Evolutionary conservation across 2,113 vertebrate species (phyloP), one percentile per base, ranked within the genome.

Genomic region (Megaceryle maxima): DNA sequence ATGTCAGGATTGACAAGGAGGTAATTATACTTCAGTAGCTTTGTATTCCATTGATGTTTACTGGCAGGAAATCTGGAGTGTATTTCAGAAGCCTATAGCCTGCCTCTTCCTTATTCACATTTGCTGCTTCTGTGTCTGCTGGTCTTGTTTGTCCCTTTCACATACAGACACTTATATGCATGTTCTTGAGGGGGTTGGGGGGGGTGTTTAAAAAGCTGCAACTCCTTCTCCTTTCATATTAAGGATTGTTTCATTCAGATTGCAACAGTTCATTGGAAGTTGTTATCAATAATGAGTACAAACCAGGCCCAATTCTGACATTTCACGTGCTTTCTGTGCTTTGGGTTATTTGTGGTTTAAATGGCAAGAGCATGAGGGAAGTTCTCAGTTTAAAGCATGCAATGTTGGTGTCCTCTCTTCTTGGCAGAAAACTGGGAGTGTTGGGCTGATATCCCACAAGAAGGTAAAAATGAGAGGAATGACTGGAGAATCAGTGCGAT

Each of bases 1-100:
- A 95, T 93, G 95, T 96, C 80, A 63, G 94, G 79, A 80, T 91
- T 97, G 97, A 97, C 91, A 96, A 96, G 75, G 84, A 95, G 66
- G 75, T 95, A 72, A 97, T 95, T 96, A 91, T 89, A 83, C 88
- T 96, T 96, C 78, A 84, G 74, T 72, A 87, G 87, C 87, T 95
- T 92, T 0, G 10, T 89, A 81, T 97, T 96, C 80, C 97, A 90
- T 88, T 96, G 89, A 95, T 80, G 76, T 93, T 96, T 97, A 84
- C 87, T 90, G 95, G 64, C 63, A 97, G 90, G 74, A 82, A 95
- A 90, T 89, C 75, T 93, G 88, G 87, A 80, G 69, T 59, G 50
- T 24, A 39, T 93, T 96, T 84, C 77, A 77, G 50, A 44, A 70
- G 50, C 64, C 80, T 93, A 2, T 55, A 80, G 69, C 85, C 62